Conservation (phyloP, 2,797 vertebrate genomes). For the Enoplosus armatus region DNA sequence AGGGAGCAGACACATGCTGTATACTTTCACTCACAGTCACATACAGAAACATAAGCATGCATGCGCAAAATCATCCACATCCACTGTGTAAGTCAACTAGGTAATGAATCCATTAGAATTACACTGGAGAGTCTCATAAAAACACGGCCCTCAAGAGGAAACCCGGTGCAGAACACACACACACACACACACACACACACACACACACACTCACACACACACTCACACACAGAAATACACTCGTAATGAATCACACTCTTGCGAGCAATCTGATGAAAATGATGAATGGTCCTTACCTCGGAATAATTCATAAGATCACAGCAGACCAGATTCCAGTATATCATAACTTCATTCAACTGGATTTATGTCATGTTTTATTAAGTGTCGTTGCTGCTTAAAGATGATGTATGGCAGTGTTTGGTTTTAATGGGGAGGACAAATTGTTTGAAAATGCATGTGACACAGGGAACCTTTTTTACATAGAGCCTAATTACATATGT, state of each 20-base stretch:
- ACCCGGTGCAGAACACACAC: constrained; percentile 20
- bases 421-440: not conserved
- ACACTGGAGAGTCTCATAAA: constrained; percentile 37
- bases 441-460: not conserved
- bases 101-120: constrained; percentile 60
- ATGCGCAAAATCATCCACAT: not conserved
- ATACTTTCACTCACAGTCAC: not conserved
- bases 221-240: constrained; percentile 15
- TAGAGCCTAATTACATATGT: not conserved
- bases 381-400: constrained; percentile 25
- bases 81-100: constrained; percentile 28
- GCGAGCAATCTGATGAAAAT: constrained; percentile 38
- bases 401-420: constrained; percentile 9
- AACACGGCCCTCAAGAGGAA: constrained; percentile 29
- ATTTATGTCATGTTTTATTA: constrained; percentile 45
- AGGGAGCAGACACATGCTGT: not conserved
- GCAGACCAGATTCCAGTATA: constrained; percentile 45
- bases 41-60: not conserved
- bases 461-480: not conserved
- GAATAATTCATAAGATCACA: constrained; percentile 55
- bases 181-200: constrained; percentile 1
- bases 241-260: constrained; percentile 53
- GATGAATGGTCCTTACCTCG: constrained; percentile 43
- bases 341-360: constrained; percentile 42
- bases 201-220: constrained; percentile 15